Conservation (phyloP, 2,888 invertebrate genomes). For the Hirtodrosophila alboralis region DNA sequence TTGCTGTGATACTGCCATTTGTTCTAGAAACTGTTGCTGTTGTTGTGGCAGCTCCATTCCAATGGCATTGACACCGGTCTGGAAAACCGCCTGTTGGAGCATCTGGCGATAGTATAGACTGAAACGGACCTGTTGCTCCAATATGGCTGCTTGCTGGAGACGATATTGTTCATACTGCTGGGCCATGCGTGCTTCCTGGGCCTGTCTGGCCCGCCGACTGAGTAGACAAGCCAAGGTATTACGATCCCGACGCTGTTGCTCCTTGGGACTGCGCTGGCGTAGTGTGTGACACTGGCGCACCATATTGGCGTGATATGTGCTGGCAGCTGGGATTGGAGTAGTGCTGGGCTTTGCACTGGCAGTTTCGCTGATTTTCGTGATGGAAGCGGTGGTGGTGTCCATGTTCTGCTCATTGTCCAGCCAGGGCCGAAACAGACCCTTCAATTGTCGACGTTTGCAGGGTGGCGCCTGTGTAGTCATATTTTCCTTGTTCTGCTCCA, state of each 20-base stretch:
- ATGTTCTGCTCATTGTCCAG: slow-evolving; percentile 52
- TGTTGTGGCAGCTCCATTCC: slow-evolving; percentile 45
- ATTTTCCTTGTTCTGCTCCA: slow-evolving; percentile 40
- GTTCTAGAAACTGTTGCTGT: slow-evolving; percentile 66
- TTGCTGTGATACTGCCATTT: slow-evolving; percentile 69
- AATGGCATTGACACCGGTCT: slow-evolving; percentile 16
- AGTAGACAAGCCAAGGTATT: slow-evolving; percentile 66
- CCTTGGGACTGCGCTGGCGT: slow-evolving; percentile 61
- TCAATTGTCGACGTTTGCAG: slow-evolving; percentile 46
- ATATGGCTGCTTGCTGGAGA: slow-evolving; percentile 46
- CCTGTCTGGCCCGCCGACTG: slow-evolving; percentile 65
- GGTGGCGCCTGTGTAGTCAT: slow-evolving; percentile 1
- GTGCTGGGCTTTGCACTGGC: not conserved
- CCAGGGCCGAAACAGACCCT: slow-evolving; percentile 62
- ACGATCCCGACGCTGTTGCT: slow-evolving; percentile 76
- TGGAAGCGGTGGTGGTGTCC: not conserved
- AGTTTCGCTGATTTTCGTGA: slow-evolving; percentile 2
- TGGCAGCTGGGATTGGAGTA: not conserved
- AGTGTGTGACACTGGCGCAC: slow-evolving; percentile 52
- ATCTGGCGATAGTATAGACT: slow-evolving; percentile 73
- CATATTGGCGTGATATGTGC: slow-evolving; percentile 69
- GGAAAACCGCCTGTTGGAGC: slow-evolving; percentile 61
- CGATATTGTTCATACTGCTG: slow-evolving; percentile 61
- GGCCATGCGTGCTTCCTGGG: slow-evolving; percentile 54
- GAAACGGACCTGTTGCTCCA: slow-evolving; percentile 68